Percentiles rank a stretch among this genome's conserved stretches.
Evolutionary conservation across 2,888 invertebrate species (phyloP).

Genomic region (Cantharis rufa): DNA sequence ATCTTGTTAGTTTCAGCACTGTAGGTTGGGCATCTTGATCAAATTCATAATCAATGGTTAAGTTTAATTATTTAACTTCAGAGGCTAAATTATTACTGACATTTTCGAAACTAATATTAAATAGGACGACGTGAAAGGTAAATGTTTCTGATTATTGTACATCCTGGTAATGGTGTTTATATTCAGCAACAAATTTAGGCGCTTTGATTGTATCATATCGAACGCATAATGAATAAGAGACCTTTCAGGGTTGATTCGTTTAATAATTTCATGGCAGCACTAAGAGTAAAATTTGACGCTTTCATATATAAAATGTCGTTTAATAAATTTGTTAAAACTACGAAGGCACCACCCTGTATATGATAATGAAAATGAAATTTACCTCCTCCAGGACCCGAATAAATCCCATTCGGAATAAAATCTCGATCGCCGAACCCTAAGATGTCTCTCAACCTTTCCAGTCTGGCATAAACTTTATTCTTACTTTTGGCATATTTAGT

Average conservation of each 20-base stretch:
- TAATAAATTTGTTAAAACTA: neutral
- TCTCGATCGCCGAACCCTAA: conserved; percentile 49
- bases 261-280: neutral
- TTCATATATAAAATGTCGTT: neutral
- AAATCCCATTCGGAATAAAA: conserved; percentile 55
- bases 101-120: neutral
- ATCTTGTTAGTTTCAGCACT: too few species aligned
- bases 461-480: conserved; percentile 50
- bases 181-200: neutral
- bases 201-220: neutral
- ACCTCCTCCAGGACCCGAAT: conserved; percentile 58
- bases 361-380: conserved; percentile 26
- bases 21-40: neutral
- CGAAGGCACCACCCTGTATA: neutral
- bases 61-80: neutral
- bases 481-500: conserved; percentile 47
- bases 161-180: neutral
- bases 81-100: neutral
- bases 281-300: neutral
- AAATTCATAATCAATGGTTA: neutral
- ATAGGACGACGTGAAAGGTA: neutral
- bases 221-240: neutral
- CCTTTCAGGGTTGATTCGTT: neutral
- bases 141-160: neutral
- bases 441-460: conserved; percentile 49